Conservation (phyloP, 1,140 invertebrate genomes). For the Drosophila micromelanica region DNA sequence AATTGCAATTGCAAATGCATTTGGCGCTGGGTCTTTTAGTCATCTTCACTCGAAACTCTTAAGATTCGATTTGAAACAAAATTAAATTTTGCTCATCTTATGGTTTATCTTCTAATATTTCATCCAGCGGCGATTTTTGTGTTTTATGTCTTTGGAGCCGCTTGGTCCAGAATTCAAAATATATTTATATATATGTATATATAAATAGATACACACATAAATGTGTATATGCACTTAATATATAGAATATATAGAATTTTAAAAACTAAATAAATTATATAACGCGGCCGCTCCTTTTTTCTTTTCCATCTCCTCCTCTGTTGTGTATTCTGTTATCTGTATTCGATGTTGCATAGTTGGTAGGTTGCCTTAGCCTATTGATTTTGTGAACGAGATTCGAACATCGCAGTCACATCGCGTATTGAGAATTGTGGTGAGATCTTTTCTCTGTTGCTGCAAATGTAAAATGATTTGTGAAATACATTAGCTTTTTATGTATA, state of each 20-base stretch:
- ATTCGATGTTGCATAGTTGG: constrained; percentile 55
- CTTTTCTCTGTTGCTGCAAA: constrained; percentile 87
- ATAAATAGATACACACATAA: constrained; percentile 8
- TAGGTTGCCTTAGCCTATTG: constrained; percentile 59
- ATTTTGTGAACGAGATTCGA: constrained; percentile 87
- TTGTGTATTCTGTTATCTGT: constrained; percentile 23
- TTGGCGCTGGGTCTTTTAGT: constrained; percentile 60
- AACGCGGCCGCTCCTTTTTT: constrained; percentile 26
- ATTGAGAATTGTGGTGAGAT: constrained; percentile 89
- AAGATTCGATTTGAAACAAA: constrained; percentile 53
- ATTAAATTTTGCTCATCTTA: constrained; percentile 65
- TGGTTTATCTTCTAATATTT: constrained; percentile 30
- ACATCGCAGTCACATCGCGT: constrained; percentile 91
- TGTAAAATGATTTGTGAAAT: constrained; percentile 39
- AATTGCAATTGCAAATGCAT: too few relatives aligned
- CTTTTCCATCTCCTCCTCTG: neutral
- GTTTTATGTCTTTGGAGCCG: constrained; percentile 74
- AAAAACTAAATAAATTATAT: constrained; percentile 53
- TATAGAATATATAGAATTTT: constrained; percentile 23
- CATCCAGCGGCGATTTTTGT: constrained; percentile 50
- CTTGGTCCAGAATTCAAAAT: constrained; percentile 45
- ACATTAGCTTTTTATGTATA: neutral
- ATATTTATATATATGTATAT: constrained; percentile 20
- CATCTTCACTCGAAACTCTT: constrained; percentile 39
- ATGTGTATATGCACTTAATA: constrained; percentile 18